Base-by-base conservation (phyloP, 2,113 vertebrate genomes). In the Pangasianodon gigas region DNA sequence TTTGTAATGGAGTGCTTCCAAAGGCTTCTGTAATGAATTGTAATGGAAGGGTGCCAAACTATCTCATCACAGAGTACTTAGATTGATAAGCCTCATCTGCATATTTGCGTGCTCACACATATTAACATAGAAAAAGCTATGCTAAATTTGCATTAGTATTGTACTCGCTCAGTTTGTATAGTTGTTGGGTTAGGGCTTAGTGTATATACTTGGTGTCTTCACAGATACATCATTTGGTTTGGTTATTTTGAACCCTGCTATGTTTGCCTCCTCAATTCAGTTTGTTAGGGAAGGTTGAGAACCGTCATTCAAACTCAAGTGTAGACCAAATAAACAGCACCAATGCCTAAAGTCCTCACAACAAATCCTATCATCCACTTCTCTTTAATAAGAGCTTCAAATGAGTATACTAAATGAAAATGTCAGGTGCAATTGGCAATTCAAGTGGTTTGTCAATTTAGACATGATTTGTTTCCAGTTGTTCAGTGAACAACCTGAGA, bases 1-100 rank as follows among this genome's bases (percentile, higher is more conserved):
- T 94, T 93, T 29, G 54, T 62, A 84, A 89, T 58, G 65, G 18
- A 71, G 51, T 84, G 65, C 19, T 56, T 83, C 79, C 48, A 52
- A 94, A 93, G 93, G 92, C 90, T 60, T 91, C 92, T 92, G 92
- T 96, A 96, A 96, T 95, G 94, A 95, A 94, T 92, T 92, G 90
- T 95, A 94, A 95, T 95, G 92, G 93, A 94, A 92, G 89, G 91
- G 92, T 92, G 93, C 93, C 86, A 87, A 87, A 51, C 56, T 44
- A 52, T 81, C 77, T 67, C 58, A 41, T 48, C 46, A 41, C 21
- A 87, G 56, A 58, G 21, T 87, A 54, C 48, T 41, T 32, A 51
- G 58, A 88, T 37, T 88, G 56, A 81, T 81, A 62, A 52, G 56
- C 18, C 32, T 88, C n/a, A 82, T 67, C 60, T 67, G 58, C 87